A percentile compares a stretch with the other conserved stretches of the same genome.
These are phyloP conservation scores for Drosophila cognata DNA, from an alignment of 2,888 invertebrate species.

Conservation along the genomic window DNA sequence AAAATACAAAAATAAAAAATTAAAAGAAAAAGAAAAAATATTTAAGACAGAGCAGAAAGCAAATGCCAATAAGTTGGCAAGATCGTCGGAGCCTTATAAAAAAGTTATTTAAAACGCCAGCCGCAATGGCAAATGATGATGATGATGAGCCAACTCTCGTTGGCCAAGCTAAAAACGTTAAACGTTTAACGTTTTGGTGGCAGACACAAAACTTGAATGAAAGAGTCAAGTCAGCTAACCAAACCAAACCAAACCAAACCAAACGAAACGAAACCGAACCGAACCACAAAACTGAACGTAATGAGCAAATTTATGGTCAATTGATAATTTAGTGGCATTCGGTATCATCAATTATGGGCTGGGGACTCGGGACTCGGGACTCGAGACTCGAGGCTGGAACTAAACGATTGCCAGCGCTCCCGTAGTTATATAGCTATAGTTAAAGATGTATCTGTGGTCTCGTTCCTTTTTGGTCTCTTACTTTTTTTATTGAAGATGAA, in stretches of 20 bases:
- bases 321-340: conserved; percentile 85
- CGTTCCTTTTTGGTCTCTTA: conserved; percentile 4
- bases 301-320: conserved; percentile 85
- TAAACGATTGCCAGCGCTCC: conserved; percentile 28
- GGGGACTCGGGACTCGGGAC: background rate
- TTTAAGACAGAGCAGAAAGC: conserved; percentile 33
- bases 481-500: conserved; percentile 74
- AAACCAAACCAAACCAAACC: background rate
- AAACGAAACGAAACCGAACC: conserved; percentile 10
- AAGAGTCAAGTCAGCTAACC: conserved; percentile 42
- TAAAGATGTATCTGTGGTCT: conserved; percentile 19
- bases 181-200: conserved; percentile 63
- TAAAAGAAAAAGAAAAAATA: conserved; percentile 16
- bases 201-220: conserved; percentile 67
- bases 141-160: conserved; percentile 48
- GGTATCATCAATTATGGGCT: conserved; percentile 84
- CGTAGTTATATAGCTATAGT: conserved; percentile 6
- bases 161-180: conserved; percentile 49
- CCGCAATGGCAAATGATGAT: conserved; percentile 77
- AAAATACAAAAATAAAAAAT: conserved; percentile 28
- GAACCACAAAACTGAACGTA: conserved; percentile 72
- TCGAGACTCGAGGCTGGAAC: conserved; percentile 15
- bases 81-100: conserved; percentile 64
- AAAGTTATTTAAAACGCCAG: conserved; percentile 79
- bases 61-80: conserved; percentile 70